Evolutionary conservation across 2,113 vertebrate genomes (phyloP).

Genomic region (Gnathonemus echidnorhynchus): DNA sequence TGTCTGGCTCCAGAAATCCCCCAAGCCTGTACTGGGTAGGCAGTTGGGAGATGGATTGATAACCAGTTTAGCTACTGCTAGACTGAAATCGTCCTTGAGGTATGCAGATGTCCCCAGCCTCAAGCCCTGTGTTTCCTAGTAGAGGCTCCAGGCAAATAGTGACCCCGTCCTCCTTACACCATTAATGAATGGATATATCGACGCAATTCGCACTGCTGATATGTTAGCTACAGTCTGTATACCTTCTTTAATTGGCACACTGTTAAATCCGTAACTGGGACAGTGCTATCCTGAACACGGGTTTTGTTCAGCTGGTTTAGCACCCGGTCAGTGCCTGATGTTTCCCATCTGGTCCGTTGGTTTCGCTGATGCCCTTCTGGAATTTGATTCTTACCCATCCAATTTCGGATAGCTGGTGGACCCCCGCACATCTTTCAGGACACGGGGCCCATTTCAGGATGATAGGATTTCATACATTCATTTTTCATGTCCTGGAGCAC

Average conservation of each 20-base stretch:
- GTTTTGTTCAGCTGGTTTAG: background rate
- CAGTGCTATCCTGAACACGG: background rate
- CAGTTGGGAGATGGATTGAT: background rate
- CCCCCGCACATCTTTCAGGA: background rate
- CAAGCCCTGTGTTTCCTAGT: background rate
- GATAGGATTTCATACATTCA: background rate
- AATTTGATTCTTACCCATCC: background rate
- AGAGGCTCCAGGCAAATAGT: background rate
- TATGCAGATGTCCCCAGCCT: background rate
- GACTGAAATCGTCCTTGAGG: background rate
- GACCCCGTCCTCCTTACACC: background rate
- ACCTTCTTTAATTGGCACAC: background rate
- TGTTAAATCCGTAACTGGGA: background rate
- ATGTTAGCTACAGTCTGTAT: background rate
- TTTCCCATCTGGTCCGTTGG: background rate
- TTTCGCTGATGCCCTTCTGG: background rate
- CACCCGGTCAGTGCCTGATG: background rate
- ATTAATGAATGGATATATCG: background rate
- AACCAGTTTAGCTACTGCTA: background rate
- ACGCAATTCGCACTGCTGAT: background rate
- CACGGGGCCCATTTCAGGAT: background rate
- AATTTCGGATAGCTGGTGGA: background rate
- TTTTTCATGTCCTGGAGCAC: background rate
- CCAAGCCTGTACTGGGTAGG: background rate
- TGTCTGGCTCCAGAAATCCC: background rate